Evolutionary conservation across 1,140 invertebrate species (phyloP), one percentile per base, ranked within the genome.

Genomic region (Chelonus insularis): DNA sequence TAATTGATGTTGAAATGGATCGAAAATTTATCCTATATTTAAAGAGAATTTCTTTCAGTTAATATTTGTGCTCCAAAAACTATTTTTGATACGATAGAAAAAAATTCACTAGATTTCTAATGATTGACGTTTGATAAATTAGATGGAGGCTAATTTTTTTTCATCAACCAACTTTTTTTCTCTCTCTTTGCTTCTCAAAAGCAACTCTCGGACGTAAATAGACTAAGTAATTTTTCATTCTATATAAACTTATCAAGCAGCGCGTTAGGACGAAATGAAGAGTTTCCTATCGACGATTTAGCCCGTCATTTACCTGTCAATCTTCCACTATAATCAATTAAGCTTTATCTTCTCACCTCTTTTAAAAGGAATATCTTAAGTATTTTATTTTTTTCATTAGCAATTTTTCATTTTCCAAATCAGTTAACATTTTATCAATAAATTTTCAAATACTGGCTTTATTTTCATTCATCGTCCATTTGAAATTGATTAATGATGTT

Each of bases 201-300:
- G n/a, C n/a, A n/a, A n/a, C n/a, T n/a, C n/a, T n/a, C n/a, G n/a
- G n/a, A n/a, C n/a, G n/a, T n/a, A n/a, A n/a, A 29, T 7, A 29
- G 25, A 29, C 3, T 29, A 37, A 37, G 52, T 55, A 55, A 55
- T 55, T 55, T 55, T 55, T 55, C 52, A 55, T 37, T 55, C 34
- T 23, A 52, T 14, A 39, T 9, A 39, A 14, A 39, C 36, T 39
- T 39, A 4, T 39, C 36, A 29, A 29, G 3, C 25, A 29, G 25
- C 25, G 25, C 45, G 21, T 48, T 48, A 57, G 37, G 37, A 45
- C 41, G 9, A 58, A 32, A 32, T 47, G 25, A 47, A 47, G 12
- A 32, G 14, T 23, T 34, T 59, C 39, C 34, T 39, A 20, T 50
- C 32, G 11, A 59, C 48, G 32, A 36, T 39, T 50, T 37, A 34